Conservation (phyloP, 2,797 vertebrate genomes). For the Gymnothorax reevesii region DNA sequence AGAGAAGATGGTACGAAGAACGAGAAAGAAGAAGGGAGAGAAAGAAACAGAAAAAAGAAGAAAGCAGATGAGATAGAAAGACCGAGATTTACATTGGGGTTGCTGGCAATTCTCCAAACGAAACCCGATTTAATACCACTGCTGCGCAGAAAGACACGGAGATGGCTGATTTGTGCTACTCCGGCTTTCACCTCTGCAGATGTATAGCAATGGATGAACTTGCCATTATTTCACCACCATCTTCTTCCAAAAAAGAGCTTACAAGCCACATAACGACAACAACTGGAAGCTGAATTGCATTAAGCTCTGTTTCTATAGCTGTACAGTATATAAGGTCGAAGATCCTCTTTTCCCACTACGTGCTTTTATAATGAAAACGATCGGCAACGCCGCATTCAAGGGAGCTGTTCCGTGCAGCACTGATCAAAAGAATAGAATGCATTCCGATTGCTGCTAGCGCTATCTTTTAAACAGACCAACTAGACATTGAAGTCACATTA, state of each 20-base stretch:
- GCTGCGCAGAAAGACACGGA: slow-evolving; percentile 67
- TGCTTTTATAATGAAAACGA: slow-evolving; percentile 68
- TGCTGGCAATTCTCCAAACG: slow-evolving; percentile 83
- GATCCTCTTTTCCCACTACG: slow-evolving; percentile 42
- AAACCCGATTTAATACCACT: slow-evolving; percentile 71
- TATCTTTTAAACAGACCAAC: slow-evolving; percentile 63
- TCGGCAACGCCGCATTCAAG: slow-evolving; percentile 67
- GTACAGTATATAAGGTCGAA: slow-evolving; percentile 70
- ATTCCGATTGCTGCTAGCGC: slow-evolving; percentile 75
- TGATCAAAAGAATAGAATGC: slow-evolving; percentile 60
- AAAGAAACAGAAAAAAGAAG: slow-evolving; percentile 45
- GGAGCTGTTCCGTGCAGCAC: slow-evolving; percentile 89
- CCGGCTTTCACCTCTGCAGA: slow-evolving; percentile 68
- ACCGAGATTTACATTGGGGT: slow-evolving; percentile 77
- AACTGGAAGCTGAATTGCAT: slow-evolving; percentile 68
- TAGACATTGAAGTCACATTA: slow-evolving; percentile 62
- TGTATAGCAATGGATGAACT: slow-evolving; percentile 70
- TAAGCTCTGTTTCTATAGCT: slow-evolving; percentile 70
- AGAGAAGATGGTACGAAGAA: slow-evolving; percentile 63
- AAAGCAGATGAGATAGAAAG: slow-evolving; percentile 55
- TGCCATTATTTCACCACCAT: slow-evolving; percentile 72
- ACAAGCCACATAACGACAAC: slow-evolving; percentile 47
- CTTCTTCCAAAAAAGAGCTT: slow-evolving; percentile 61
- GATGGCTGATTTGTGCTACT: slow-evolving; percentile 61
- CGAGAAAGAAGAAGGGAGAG: slow-evolving; percentile 57